These are phyloP conservation scores for Uria aalge DNA, from an alignment of 2,113 vertebrate genomes.

Conservation along the genomic window DNA sequence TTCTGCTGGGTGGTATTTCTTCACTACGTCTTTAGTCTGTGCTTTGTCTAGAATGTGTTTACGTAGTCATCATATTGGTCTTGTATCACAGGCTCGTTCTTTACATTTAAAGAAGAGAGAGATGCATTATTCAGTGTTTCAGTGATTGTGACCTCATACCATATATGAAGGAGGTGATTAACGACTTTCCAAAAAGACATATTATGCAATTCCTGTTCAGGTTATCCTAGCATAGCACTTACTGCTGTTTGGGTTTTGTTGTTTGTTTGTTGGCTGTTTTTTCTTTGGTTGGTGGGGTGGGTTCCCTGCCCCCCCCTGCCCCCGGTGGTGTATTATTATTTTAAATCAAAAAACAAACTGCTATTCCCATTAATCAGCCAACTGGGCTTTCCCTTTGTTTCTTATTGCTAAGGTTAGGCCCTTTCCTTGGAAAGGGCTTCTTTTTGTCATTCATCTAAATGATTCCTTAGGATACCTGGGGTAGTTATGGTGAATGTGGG, in stretches of 20 bases:
- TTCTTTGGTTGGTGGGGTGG: neutral
- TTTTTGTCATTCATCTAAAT: neutral
- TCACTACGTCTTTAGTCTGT: neutral
- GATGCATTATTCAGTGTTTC: neutral
- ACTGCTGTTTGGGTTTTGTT: neutral
- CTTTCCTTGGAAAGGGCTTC: neutral
- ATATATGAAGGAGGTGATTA: neutral
- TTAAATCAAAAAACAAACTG: neutral
- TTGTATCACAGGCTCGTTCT: neutral
- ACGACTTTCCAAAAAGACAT: neutral
- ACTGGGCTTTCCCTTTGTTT: neutral
- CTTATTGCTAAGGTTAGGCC: neutral
- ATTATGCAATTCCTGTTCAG: neutral
- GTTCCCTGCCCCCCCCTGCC: neutral
- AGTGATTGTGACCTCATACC: accelerated
- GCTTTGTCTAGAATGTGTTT: neutral
- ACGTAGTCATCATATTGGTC: neutral
- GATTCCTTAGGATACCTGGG: neutral
- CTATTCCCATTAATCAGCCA: neutral
- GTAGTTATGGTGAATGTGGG: accelerated
- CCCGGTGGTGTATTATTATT: neutral
- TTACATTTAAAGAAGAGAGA: neutral
- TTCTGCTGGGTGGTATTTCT: neutral
- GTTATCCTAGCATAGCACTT: neutral
- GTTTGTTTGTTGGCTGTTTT: neutral